Evolutionary conservation across 2,888 invertebrate species (phyloP), one percentile per base, ranked within the genome.

Genomic region (Tipula unca): DNA sequence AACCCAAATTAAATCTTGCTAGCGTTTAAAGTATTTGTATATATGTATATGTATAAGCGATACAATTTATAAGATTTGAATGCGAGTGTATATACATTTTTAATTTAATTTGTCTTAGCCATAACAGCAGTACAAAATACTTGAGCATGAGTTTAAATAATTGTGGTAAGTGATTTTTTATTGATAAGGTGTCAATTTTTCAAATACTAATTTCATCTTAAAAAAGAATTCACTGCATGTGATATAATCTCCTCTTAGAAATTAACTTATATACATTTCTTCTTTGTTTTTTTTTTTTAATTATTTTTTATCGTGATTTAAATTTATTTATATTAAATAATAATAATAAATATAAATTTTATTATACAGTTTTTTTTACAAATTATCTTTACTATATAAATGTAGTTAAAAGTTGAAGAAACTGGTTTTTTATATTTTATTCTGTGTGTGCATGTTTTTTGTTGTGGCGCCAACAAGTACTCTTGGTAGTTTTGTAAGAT

Each of bases 111-210:
- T 69, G 69, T 69, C 25, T 69, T 69, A 69, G 13, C 25, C 69
- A 69, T 69, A 69, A 69, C 69, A 69, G 25, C 69, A 69, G 69
- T 25, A 69, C 69, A 69, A 69, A 69, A 69, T 69, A 69, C 69
- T 69, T 69, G 69, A 69, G 69, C 69, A 69, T 69, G 69, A 25
- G 10, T 69, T 69, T 69, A 69, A 69, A 69, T 69, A 69, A 69
- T 69, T 69, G 69, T 69, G 69, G 69, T 69, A 69, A 69, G 69
- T 69, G 69, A 69, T 69, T 69, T 25, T 10, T 20, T 25, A 69
- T 69, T 69, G 69, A 69, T 69, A 69, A 69, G 69, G 69, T 69
- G 69, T 69, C 69, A 69, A 69, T 69, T 69, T 25, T 69, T 69
- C 25, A 69, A 69, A 69, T 69, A 69, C 25, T 25, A 69, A 25